Base-by-base conservation (phyloP, 2,888 invertebrate genomes). In the Leucania comma region DNA sequence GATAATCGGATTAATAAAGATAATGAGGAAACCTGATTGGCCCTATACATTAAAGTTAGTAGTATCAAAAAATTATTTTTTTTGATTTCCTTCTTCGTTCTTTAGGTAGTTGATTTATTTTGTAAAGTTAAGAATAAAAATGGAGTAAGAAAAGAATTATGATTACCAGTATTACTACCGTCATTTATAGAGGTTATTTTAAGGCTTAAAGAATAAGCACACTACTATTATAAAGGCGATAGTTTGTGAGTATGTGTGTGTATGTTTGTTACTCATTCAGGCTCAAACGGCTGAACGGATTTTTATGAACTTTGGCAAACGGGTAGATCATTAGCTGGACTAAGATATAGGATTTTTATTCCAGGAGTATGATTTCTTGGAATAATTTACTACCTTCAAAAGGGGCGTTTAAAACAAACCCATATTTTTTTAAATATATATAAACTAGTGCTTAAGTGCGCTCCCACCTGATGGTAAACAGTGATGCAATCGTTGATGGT, bases 1-100 rank as follows among this genome's bases (percentile, higher is more conserved):
- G 69, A 67, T 78, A 48, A 72, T 66, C 51, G 78, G 66, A 71
- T 83, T 82, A 75, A 76, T 71, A 69, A 67, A 71, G 67, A 68
- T 75, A 83, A 82, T 71, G 75, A 72, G 70, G 17, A 32, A 32
- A 22, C 24, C 58, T 66, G 78, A 83, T 78, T 70, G 68, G 58
- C 61, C 58, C 64, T 6, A 67, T 67, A 53, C 58, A 48, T 57
- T 78, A 22, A 14, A 70, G 35, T 68, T 61, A 10, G 20, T 14
- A 66, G 26, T 17, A 42, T 17, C 0, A 9, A 50, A 62, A 38
- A 64, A 60, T 48, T 24, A 35, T 51, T 71, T 57, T 42, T 14
- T 59, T 12, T 56, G 5, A 69, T 42, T 59, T 77, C 2, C 14
- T 46, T 48, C 20, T 54, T 69, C 20, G 17, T 20, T 2, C 3